Evolutionary conservation across 2,888 invertebrate genomes (phyloP).

Genomic region (Lampropteryx suffumata): DNA sequence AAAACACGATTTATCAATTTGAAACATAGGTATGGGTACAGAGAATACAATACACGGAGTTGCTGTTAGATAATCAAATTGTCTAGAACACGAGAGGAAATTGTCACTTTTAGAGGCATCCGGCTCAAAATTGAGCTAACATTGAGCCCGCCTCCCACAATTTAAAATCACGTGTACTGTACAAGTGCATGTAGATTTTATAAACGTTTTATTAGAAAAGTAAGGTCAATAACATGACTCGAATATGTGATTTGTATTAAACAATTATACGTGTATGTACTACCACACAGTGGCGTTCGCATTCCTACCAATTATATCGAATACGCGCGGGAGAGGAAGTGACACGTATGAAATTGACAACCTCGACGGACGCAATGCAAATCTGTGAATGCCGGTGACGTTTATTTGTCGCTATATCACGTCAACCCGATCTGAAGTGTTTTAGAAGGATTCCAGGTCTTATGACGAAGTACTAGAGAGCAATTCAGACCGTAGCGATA

Average conservation of each 20-base stretch:
- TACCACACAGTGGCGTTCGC: conserved; percentile 43
- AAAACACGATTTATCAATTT: conserved; percentile 27
- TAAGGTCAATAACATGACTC: no score
- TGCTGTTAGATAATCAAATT: conserved; percentile 31
- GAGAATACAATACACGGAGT: conserved; percentile 11
- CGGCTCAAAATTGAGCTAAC: conserved; percentile 60
- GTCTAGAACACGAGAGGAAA: conserved; percentile 53
- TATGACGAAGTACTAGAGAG: conserved; percentile 54
- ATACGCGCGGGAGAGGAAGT: conserved; percentile 59
- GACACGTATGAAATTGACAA: conserved; percentile 63
- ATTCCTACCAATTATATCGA: conserved; percentile 57
- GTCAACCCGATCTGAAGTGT: conserved; percentile 45
- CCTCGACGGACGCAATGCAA: conserved; percentile 66
- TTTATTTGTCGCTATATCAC: conserved; percentile 60
- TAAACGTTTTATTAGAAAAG: conserved; percentile 18
- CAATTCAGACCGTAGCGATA: conserved; percentile 60
- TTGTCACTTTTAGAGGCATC: conserved; percentile 62
- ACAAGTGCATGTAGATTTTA: no score
- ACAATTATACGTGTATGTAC: conserved; percentile 41
- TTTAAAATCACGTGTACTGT: conserved; percentile 30
- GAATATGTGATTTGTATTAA: conserved; percentile 28
- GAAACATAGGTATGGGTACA: not conserved
- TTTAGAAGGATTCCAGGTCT: conserved; percentile 51
- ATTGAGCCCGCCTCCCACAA: conserved; percentile 44
- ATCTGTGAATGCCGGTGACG: conserved; percentile 63